Base-by-base conservation (phyloP, 2,113 vertebrate genomes). In the Channa argus region DNA sequence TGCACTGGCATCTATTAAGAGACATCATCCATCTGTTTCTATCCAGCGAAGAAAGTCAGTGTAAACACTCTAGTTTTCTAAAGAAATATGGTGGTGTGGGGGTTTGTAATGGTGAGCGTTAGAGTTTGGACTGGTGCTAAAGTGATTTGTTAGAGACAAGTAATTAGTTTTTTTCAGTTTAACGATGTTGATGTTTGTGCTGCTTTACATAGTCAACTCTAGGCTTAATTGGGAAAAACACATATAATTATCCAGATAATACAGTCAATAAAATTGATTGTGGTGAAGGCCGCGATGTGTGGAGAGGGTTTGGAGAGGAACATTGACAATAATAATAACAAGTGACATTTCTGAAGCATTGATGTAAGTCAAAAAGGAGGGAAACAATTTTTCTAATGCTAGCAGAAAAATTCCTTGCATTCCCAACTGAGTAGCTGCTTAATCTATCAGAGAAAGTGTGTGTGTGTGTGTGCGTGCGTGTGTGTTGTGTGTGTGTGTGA, bases 371-470 rank as follows among this genome's bases (percentile, higher is more conserved):
- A 75, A 61, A 66, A 73, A 67, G 63, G 50, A 67, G 64, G 59
- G 89, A 85, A 90, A 86, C 51, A 69, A 81, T 62, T 81, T 92
- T 93, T 91, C 86, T 90, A 94, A 94, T 91, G 92, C 88, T 95
- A 95, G 95, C 94, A 95, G 80, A 88, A 86, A 88, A 95, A 96
- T 97, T 96, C 95, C 92, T 94, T 79, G 82, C 95, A 96, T 96
- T 95, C 94, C 89, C 90, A 83, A 86, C 92, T 91, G 90, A 92
- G 86, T 87, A 85, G 87, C 79, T 75, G 80, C 87, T 91, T 94
- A 93, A 94, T 93, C 92, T 94, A 86, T 91, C 85, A 84, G 80
- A 81, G 75, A 75, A 63, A 44, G 56, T 8, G 63, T 13, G 33
- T 15, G 47, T 39, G 62, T 59, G 68, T 44, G 54, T 63, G 60